These are phyloP conservation scores for Aphaenogaster floridana DNA, from an alignment of 1,140 invertebrate genomes.

Conservation along the genomic window DNA sequence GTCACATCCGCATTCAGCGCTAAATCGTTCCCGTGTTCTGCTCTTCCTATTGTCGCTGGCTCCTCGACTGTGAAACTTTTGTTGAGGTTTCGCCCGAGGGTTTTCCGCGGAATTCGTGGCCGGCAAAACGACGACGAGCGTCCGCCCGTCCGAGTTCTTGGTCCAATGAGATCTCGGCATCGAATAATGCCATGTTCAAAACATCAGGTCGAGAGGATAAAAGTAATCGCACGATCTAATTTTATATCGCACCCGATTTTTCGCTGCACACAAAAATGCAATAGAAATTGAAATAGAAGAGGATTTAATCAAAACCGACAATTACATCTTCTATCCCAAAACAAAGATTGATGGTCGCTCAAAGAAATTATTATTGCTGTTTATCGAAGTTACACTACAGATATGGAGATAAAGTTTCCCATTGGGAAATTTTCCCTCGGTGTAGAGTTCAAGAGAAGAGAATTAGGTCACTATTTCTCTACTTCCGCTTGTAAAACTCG, in stretches of 20 bases:
- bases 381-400: neutral
- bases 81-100: constrained; percentile 79
- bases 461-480: constrained; percentile 25
- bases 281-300: neutral
- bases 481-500: neutral
- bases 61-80: constrained; percentile 84
- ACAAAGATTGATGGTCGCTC: neutral
- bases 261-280: neutral
- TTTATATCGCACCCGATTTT: neutral
- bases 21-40: constrained; percentile 79
- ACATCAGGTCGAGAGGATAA: constrained; percentile 17
- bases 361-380: neutral
- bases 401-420: neutral
- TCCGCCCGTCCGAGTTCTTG: constrained; percentile 42
- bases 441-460: neutral
- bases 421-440: neutral
- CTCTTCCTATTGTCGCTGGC: constrained; percentile 80
- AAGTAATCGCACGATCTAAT: constrained; percentile 38
- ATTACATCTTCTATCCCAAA: neutral
- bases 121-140: constrained; percentile 44
- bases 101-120: constrained; percentile 78
- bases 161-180: constrained; percentile 43
- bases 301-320: neutral
- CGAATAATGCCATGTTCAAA: constrained; percentile 31
- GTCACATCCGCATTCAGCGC: constrained; percentile 83